Evolutionary conservation across 2,113 vertebrate species (phyloP).

Genomic region (Carlito syrichta): DNA sequence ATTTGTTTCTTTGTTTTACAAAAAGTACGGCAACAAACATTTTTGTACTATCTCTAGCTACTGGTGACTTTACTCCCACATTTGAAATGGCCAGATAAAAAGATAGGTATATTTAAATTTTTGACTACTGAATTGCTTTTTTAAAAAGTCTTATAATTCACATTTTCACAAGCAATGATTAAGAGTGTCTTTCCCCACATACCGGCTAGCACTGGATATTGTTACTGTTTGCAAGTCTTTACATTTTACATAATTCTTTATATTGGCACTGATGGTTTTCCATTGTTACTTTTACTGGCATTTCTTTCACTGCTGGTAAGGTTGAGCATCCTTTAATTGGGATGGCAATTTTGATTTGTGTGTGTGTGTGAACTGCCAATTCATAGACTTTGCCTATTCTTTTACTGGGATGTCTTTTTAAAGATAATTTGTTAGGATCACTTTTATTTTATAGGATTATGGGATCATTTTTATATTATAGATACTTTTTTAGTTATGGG

Average conservation of each 20-base stretch:
- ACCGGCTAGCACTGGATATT: not conserved
- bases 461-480: not conserved
- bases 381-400: not conserved
- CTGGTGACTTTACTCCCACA: not conserved
- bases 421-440: not conserved
- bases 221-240: not conserved
- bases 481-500: not conserved
- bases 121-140: not conserved
- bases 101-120: not conserved
- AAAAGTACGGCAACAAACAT: not conserved
- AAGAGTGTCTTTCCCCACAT: not conserved
- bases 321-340: not conserved
- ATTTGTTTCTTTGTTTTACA: not conserved
- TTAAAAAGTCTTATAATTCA: not conserved
- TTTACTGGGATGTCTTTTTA: not conserved
- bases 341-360: not conserved
- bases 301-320: not conserved
- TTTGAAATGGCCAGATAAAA: not conserved
- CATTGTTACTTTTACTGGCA: not conserved
- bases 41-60: not conserved
- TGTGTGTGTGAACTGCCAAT: not conserved
- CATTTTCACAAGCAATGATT: not conserved
- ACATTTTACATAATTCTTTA: not conserved
- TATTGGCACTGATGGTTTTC: not conserved
- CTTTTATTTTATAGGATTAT: not conserved